Conservation (phyloP, 2,888 invertebrate genomes). For the Pseudococcus longispinus region DNA sequence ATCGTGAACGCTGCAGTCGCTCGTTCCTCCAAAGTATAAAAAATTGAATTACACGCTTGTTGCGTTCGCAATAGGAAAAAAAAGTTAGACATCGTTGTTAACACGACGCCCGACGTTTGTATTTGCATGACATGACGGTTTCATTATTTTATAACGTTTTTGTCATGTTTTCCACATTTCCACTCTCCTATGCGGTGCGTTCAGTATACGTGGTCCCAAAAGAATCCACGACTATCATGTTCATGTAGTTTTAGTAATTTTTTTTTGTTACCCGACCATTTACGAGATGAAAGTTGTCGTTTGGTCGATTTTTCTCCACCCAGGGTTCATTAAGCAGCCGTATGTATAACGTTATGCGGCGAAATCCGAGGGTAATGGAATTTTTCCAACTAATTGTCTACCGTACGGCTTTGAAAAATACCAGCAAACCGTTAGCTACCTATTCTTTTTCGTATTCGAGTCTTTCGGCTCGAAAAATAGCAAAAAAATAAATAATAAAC, state of each 20-base stretch:
- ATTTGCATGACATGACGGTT: constrained; percentile 27
- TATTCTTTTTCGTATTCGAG: neutral
- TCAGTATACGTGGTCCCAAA: neutral
- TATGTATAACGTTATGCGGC: too few relatives aligned
- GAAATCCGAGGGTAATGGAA: neutral
- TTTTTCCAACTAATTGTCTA: neutral
- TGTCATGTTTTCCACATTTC: neutral
- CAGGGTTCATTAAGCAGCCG: neutral
- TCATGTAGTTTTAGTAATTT: neutral
- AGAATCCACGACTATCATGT: neutral
- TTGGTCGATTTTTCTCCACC: neutral
- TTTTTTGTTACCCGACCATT: neutral
- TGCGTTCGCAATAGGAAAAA: neutral
- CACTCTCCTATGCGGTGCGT: neutral
- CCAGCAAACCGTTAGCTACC: neutral
- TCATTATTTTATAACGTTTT: constrained; percentile 17
- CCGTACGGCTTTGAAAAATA: neutral
- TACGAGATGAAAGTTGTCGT: constrained; percentile 11
- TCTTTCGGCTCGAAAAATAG: neutral
- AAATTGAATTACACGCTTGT: constrained; percentile 20
- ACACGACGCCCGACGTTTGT: neutral
- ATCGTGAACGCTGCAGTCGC: neutral
- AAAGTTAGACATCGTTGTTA: neutral
- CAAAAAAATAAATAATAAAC: constrained; percentile 17
- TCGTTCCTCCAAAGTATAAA: neutral